Base-by-base conservation (phyloP, 2,797 vertebrate species). In the Sebastes nivosus region DNA sequence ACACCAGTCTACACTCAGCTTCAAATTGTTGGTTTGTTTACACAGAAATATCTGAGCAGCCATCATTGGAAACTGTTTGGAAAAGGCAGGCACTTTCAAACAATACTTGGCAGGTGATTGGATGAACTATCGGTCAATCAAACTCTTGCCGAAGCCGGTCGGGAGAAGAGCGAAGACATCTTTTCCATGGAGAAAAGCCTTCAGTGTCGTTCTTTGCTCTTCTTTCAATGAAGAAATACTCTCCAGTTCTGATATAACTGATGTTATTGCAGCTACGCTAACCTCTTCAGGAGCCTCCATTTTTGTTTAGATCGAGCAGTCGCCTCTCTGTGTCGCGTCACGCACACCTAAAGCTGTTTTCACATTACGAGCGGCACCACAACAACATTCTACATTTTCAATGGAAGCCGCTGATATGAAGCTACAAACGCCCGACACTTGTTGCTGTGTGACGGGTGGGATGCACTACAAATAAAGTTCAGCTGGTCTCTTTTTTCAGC, bases 291-390 rank as follows among this genome's bases (percentile, higher is more conserved):
- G 46, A 52, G 18, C 46, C 46, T 0, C 46, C 18, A n/a, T 52
- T 52, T 0, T 52, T n/a, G 46, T 52, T 20, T 0, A 50, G 18
- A 50, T 50, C 46, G 8, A 9, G 0, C 46, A 2, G 46, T 20
- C 0, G 46, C 46, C 46, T 8, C 46, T 50, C 16, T 0, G 42
- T 20, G 42, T 46, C 1, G 42, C 7, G 0, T 46, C 16, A 20
- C 42, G 42, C 16, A 46, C 42, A 46, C 42, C 16, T 46, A 46
- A 46, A 20, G 42, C 42, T 46, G 0, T 46, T 8, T 50, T 50
- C 18, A 50, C 46, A 50, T 0, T n/a, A 50, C 46, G 0, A n/a
- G 1, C 46, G 8, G 46, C 46, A 50, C 46, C 18, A 20, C 46
- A 50, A 50, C 8, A 50, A 50, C 46, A 20, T 52, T 52, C 46